A percentile compares a stretch with the other conserved stretches of the same genome.
Conservation (phyloP, 2,797 vertebrate genomes). For the Coregonus suidteri region DNA sequence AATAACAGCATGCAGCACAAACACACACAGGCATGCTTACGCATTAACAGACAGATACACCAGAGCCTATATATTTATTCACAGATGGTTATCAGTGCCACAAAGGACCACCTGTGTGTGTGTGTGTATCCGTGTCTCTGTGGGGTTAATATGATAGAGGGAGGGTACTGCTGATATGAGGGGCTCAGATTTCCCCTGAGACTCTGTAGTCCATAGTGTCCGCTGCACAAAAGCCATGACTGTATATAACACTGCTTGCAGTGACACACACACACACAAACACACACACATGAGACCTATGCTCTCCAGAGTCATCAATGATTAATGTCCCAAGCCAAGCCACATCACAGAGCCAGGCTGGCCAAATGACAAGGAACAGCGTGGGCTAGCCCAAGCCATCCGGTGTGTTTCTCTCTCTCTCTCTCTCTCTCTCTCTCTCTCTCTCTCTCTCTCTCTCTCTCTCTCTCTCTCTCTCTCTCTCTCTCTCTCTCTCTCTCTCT, state of each 20-base stretch:
- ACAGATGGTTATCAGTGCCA: slow-evolving; percentile 19
- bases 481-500: too few relatives aligned
- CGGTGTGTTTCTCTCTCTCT: not conserved
- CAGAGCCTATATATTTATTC: not conserved
- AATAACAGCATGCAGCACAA: slow-evolving; percentile 59
- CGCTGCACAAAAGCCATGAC: not conserved
- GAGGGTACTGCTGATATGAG: not conserved
- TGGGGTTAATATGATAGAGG: slow-evolving; percentile 29
- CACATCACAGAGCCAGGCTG: slow-evolving; percentile 61
- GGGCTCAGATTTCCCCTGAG: slow-evolving; percentile 20
- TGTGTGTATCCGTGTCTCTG: slow-evolving; percentile 36
- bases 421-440: not conserved
- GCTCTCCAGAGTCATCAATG: slow-evolving; percentile 67
- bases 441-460: not conserved
- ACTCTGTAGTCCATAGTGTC: slow-evolving; percentile 7
- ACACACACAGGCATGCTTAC: slow-evolving; percentile 37
- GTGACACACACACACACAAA: slow-evolving; percentile 6
- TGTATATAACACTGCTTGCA: not conserved
- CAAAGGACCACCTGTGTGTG: not conserved
- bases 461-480: not conserved
- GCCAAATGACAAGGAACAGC: slow-evolving; percentile 59
- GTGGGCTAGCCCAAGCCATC: slow-evolving; percentile 31
- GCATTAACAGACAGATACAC: not conserved
- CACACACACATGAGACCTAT: slow-evolving; percentile 38
- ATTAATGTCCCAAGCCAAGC: slow-evolving; percentile 79